Conservation (phyloP, 2,113 vertebrate genomes). For the Chelonoidis abingdonii region DNA sequence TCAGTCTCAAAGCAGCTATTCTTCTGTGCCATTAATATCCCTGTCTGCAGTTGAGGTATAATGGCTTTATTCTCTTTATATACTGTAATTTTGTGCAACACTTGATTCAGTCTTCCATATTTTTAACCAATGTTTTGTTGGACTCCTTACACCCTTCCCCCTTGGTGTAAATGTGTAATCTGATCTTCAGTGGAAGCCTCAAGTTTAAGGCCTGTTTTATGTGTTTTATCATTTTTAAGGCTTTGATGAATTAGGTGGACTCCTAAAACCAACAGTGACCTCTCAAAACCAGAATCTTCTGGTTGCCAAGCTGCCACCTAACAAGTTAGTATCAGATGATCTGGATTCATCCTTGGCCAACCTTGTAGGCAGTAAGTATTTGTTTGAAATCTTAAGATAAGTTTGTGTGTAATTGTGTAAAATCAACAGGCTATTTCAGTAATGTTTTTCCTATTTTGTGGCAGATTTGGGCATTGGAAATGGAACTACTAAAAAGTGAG, state of each 20-base stretch:
- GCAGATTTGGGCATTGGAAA: conserved; percentile 97
- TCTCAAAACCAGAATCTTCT: conserved; percentile 89
- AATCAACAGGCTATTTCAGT: conserved; percentile 20
- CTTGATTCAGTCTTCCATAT: neutral
- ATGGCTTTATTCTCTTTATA: neutral
- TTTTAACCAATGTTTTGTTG: neutral
- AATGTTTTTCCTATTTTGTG: conserved; percentile 48
- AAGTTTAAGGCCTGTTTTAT: conserved; percentile 13
- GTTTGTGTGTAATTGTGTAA: neutral
- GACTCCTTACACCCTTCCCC: neutral
- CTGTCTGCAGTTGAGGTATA: neutral
- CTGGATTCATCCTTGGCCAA: conserved; percentile 96
- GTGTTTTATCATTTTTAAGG: conserved; percentile 80
- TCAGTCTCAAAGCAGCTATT: neutral
- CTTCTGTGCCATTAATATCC: neutral
- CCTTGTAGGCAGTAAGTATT: conserved; percentile 95
- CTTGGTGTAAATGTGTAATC: neutral
- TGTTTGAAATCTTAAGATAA: neutral
- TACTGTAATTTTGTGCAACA: neutral
- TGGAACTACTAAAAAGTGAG: conserved; percentile 97
- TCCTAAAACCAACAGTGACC: conserved; percentile 95
- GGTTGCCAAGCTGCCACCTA: conserved; percentile 84
- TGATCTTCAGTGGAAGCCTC: neutral
- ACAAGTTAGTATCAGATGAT: conserved; percentile 93
- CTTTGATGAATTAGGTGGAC: conserved; percentile 92